Evolutionary conservation across 2,113 vertebrate genomes (phyloP).

Genomic region (Narcine bancroftii): DNA sequence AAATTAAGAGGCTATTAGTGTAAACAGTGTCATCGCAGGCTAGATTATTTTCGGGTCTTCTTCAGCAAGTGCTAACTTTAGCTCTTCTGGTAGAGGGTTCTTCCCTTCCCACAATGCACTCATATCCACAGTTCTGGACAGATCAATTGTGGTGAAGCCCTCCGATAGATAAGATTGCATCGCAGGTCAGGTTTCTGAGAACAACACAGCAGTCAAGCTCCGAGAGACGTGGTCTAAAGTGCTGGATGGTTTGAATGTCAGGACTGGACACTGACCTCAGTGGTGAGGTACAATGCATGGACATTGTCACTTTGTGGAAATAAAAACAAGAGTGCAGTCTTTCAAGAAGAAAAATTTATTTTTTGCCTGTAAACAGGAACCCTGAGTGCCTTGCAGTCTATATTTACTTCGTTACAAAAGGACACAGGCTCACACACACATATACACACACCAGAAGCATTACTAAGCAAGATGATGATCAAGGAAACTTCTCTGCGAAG

Average conservation of each 20-base stretch:
- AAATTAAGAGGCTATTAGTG: constrained; percentile 46
- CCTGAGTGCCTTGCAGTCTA: constrained; percentile 13
- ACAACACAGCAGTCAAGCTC: constrained; percentile 58
- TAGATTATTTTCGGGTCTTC: constrained; percentile 64
- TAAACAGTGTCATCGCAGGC: constrained; percentile 57
- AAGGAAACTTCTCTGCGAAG: constrained; percentile 87
- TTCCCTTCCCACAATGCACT: constrained; percentile 67
- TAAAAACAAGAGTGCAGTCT: constrained; percentile 53
- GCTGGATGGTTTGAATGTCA: constrained; percentile 61
- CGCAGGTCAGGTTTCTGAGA: constrained; percentile 78
- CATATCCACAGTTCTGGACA: constrained; percentile 58
- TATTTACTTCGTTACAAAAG: constrained; percentile 16
- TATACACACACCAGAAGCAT: constrained; percentile 36
- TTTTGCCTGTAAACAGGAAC: constrained; percentile 36
- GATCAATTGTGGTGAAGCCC: constrained; percentile 61
- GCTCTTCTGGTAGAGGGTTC: constrained; percentile 56
- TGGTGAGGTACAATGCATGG: constrained; percentile 55
- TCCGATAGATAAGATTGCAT: constrained; percentile 64
- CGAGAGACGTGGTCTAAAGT: constrained; percentile 63
- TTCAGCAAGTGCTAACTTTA: constrained; percentile 71
- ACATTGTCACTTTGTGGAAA: constrained; percentile 49
- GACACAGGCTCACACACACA: not conserved
- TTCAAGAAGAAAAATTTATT: constrained; percentile 27
- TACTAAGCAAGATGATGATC: constrained; percentile 84
- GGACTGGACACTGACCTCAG: constrained; percentile 49